phyloP scores from a whole-genome alignment of 2,797 vertebrate genomes.

The Pagetopsis macropterus region DNA sequence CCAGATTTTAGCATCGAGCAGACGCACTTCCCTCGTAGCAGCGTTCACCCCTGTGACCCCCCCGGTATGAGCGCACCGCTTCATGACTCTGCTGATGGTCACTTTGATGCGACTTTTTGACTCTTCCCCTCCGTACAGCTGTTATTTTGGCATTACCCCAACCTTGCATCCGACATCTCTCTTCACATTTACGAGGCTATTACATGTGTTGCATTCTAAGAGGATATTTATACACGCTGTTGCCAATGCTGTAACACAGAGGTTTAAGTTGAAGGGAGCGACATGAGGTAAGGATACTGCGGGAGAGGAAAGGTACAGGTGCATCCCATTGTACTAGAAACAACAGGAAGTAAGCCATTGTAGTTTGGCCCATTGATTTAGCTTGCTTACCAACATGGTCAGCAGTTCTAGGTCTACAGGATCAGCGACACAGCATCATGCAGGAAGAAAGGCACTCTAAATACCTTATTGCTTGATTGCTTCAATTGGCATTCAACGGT shows the following conservation, averaged over 20 bases:
- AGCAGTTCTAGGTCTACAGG: slow-evolving; percentile 1
- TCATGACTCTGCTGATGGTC: slow-evolving; percentile 18
- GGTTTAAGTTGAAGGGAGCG: not conserved
- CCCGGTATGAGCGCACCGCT: slow-evolving; percentile 13
- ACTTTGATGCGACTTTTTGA: slow-evolving; percentile 18
- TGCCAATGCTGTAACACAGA: not conserved
- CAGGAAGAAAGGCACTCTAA: slow-evolving; percentile 3
- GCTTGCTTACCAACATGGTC: not conserved
- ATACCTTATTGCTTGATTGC: not conserved
- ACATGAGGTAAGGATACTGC: not conserved
- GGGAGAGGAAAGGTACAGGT: not conserved
- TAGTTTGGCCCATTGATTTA: not conserved
- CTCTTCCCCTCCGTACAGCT: slow-evolving; percentile 19
- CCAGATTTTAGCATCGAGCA: slow-evolving; percentile 56
- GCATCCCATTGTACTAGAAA: not conserved
- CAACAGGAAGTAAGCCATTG: not conserved
- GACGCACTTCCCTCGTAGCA: slow-evolving; percentile 45
- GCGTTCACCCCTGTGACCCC: slow-evolving; percentile 58
- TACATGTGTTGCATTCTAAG: slow-evolving; percentile 43
- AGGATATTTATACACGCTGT: slow-evolving; percentile 60
- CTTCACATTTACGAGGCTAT: slow-evolving; percentile 35
- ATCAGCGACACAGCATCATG: not conserved
- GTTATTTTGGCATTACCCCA: slow-evolving; percentile 48
- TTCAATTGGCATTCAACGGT: not conserved
- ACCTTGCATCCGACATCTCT: slow-evolving; percentile 48